These are phyloP conservation scores for Nymphalis polychloros DNA, from an alignment of 2,888 invertebrate genomes.

Conservation along the genomic window DNA sequence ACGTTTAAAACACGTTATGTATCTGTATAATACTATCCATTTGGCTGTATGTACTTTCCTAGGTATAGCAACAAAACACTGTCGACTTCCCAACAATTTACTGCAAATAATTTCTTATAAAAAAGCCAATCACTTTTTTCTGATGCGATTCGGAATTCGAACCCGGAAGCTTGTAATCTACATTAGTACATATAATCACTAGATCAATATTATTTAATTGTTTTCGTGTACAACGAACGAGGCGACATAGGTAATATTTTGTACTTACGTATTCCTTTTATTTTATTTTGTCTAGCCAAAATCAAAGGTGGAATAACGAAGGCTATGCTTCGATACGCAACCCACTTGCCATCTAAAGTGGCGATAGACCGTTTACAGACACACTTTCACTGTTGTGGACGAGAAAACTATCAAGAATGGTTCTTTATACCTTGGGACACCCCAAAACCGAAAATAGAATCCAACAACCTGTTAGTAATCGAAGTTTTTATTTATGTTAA, in stretches of 20 bases:
- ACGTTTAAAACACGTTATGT: background rate
- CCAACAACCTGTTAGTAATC: constrained; percentile 51
- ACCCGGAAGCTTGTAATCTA: too few species aligned
- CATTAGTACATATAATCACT: too few species aligned
- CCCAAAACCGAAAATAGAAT: constrained; percentile 51
- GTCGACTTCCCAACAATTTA: too few species aligned
- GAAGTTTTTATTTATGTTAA: background rate
- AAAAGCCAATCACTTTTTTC: too few species aligned
- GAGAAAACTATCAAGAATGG: constrained; percentile 83
- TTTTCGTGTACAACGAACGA: too few species aligned
- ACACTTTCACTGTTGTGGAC: constrained; percentile 84
- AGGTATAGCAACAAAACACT: too few species aligned
- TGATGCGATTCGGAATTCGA: too few species aligned
- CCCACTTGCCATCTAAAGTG: constrained; percentile 77
- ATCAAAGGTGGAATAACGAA: constrained; percentile 81
- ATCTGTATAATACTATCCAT: background rate
- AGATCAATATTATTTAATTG: too few species aligned
- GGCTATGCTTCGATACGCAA: constrained; percentile 82
- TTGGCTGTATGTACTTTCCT: too few species aligned
- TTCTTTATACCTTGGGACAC: constrained; percentile 82
- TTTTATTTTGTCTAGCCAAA: constrained; percentile 55
- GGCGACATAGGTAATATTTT: too few species aligned
- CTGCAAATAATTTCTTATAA: too few species aligned
- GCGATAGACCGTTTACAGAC: constrained; percentile 83
- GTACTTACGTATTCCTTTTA: too few species aligned